Conservation (phyloP, 2,888 invertebrate genomes). For the Beris morrisii region DNA sequence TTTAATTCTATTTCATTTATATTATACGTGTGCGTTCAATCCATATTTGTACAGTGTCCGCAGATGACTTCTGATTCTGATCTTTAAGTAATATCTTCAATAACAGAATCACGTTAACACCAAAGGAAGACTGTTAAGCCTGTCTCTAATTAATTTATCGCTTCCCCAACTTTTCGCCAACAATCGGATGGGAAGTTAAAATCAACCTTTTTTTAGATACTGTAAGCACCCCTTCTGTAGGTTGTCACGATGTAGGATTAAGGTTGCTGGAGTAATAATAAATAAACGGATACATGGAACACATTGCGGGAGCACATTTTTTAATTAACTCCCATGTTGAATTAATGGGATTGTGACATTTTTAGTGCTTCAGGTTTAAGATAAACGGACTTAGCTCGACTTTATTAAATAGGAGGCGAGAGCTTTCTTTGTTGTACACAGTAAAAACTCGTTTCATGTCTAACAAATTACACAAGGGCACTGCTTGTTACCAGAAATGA, state of each 20-base stretch:
- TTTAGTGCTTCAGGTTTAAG: conserved; percentile 39
- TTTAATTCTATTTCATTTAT: too few relatives aligned
- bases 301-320: conserved; percentile 40
- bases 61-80: too few relatives aligned
- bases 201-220: conserved; percentile 24
- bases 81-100: too few relatives aligned
- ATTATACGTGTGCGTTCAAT: too few relatives aligned
- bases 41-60: too few relatives aligned
- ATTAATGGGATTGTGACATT: conserved; percentile 40
- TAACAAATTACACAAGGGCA: conserved; percentile 25
- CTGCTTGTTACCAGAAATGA: conserved; percentile 7
- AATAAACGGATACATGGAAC: conserved; percentile 38
- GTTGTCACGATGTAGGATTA: conserved; percentile 19
- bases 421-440: not conserved
- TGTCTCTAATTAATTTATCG: conserved; percentile 39
- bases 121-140: conserved; percentile 34
- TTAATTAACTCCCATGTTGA: conserved; percentile 39
- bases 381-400: conserved; percentile 37
- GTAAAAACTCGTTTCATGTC: conserved; percentile 30
- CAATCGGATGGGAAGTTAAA: conserved; percentile 27
- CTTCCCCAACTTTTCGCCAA: conserved; percentile 29
- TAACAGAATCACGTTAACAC: conserved; percentile 29
- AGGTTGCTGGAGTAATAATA: conserved; percentile 35
- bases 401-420: conserved; percentile 34
- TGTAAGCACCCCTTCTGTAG: not conserved